Conservation (phyloP, 1,140 invertebrate genomes). For the Pseudomyrmex sp. region DNA sequence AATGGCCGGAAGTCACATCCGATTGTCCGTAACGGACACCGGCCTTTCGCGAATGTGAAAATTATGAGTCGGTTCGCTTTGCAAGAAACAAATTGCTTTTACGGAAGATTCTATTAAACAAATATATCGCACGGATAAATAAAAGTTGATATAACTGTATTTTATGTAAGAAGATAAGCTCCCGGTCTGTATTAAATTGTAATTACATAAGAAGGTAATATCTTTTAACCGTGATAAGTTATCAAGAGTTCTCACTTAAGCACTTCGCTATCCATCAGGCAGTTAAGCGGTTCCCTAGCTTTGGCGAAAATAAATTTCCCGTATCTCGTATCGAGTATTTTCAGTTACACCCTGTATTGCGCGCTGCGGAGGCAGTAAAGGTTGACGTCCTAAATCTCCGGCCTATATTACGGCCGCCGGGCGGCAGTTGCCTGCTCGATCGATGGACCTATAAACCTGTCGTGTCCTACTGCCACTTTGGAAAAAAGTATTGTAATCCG, state of each 20-base stretch:
- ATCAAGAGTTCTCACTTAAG: background rate
- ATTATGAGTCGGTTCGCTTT: too few relatives aligned
- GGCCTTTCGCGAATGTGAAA: too few relatives aligned
- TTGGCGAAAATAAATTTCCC: background rate
- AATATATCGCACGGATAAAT: too few relatives aligned
- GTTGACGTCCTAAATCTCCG: constrained; percentile 69
- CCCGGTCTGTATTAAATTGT: too few relatives aligned
- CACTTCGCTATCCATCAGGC: background rate
- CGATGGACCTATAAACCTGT: constrained; percentile 74
- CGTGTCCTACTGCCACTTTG: constrained; percentile 63
- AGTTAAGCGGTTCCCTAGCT: background rate
- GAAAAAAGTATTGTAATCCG: constrained; percentile 70
- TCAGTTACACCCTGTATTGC: constrained; percentile 48
- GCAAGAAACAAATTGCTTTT: too few relatives aligned
- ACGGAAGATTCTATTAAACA: too few relatives aligned
- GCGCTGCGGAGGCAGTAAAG: constrained; percentile 23
- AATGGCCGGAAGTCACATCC: background rate
- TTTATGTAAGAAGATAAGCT: too few relatives aligned
- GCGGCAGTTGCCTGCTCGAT: constrained; percentile 60
- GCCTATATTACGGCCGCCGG: constrained; percentile 65
- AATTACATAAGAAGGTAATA: background rate
- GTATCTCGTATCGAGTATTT: constrained; percentile 8
- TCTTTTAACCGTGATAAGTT: background rate
- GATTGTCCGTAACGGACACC: background rate
- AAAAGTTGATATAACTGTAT: too few relatives aligned